A percentile compares a stretch with the other conserved stretches of the same genome.
phyloP scores from a whole-genome alignment of 2,888 invertebrate species.

The Athalia circularis region DNA sequence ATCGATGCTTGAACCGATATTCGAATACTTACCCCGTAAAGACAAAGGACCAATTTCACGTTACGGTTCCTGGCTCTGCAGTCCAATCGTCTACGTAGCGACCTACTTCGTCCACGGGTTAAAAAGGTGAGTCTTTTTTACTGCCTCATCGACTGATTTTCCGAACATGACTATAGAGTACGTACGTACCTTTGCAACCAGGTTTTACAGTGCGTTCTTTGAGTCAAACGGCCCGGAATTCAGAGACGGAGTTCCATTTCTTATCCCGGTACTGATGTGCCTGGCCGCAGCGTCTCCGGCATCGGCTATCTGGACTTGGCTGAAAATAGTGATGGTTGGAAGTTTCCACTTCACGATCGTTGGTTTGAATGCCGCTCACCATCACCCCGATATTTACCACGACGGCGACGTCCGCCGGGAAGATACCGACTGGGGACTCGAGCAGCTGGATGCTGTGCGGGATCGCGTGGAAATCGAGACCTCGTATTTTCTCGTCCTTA shows the following conservation, averaged over 20 bases:
- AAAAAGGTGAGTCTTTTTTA: constrained; percentile 70
- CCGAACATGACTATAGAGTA: not conserved
- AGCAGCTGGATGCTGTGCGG: constrained; percentile 84
- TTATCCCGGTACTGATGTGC: constrained; percentile 74
- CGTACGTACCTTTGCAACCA: constrained; percentile 47
- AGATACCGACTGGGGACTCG: constrained; percentile 85
- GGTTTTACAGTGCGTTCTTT: constrained; percentile 58
- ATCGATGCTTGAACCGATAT: constrained; percentile 80
- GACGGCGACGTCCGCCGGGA: constrained; percentile 83
- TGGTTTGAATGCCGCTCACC: constrained; percentile 86
- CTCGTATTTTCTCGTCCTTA: constrained; percentile 81
- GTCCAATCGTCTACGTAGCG: constrained; percentile 74
- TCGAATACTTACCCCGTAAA: constrained; percentile 79
- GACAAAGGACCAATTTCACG: constrained; percentile 75
- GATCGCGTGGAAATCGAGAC: constrained; percentile 83
- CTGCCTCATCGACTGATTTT: not conserved
- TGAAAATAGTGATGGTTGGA: constrained; percentile 76
- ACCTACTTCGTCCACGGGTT: constrained; percentile 70
- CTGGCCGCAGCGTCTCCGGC: constrained; percentile 61
- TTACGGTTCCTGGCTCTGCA: constrained; percentile 76
- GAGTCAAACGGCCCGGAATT: constrained; percentile 57
- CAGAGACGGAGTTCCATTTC: constrained; percentile 67
- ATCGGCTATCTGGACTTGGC: constrained; percentile 76
- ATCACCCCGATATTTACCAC: constrained; percentile 87
- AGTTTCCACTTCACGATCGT: constrained; percentile 80